phyloP scores from a whole-genome alignment of 1,140 invertebrate genomes.

The Pissodes strobi region DNA sequence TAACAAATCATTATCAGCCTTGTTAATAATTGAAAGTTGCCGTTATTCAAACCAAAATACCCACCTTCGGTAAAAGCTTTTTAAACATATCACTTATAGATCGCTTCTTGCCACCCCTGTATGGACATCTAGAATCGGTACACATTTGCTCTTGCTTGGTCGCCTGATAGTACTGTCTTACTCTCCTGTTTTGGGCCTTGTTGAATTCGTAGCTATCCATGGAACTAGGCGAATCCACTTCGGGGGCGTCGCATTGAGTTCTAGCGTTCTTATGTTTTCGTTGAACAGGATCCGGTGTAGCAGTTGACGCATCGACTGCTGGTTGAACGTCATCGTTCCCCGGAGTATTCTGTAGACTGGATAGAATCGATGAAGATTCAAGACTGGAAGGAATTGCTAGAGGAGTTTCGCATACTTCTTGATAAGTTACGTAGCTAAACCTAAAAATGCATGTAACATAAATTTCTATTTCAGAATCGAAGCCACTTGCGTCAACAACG shows the following conservation, averaged over 20 bases:
- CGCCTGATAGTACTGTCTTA: constrained; percentile 19
- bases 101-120: neutral
- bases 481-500: too few relatives aligned
- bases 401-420: constrained; percentile 26
- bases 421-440: constrained; percentile 26
- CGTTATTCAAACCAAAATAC: too few relatives aligned
- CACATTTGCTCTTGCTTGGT: neutral
- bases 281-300: too few relatives aligned
- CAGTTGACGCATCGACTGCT: too few relatives aligned
- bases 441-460: neutral
- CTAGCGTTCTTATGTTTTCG: neutral
- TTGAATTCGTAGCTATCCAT: constrained; percentile 25
- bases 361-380: constrained; percentile 17
- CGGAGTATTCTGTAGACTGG: neutral
- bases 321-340: too few relatives aligned
- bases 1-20: too few relatives aligned
- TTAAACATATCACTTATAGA: constrained; percentile 22
- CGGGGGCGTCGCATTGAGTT: neutral
- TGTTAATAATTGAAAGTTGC: too few relatives aligned
- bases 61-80: constrained; percentile 20
- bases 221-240: constrained; percentile 13
- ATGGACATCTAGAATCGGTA: neutral
- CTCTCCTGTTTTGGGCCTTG: constrained; percentile 10
- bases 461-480: too few relatives aligned
- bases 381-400: constrained; percentile 2